Percentiles rank a stretch among this genome's conserved stretches.
These are phyloP conservation scores for Palythoa grandiflora DNA, from an alignment of 92 coral and sea anemone genomes.

Conservation along the genomic window DNA sequence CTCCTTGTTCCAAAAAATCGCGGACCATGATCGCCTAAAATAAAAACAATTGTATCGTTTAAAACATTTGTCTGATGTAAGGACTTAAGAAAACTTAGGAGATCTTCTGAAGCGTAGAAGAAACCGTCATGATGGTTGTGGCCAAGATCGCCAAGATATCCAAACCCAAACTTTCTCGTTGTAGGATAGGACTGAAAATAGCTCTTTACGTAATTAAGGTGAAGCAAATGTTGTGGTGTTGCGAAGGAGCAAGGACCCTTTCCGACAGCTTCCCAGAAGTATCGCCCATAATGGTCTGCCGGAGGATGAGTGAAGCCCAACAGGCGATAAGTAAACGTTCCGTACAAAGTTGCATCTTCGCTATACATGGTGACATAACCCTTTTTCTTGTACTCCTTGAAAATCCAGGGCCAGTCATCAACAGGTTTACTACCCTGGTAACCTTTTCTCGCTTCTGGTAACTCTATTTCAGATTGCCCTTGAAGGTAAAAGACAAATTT, in stretches of 20 bases:
- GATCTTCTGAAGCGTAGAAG: background rate
- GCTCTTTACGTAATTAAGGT: conserved; percentile 50
- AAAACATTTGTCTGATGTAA: conserved; percentile 34
- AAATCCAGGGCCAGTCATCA: conserved; percentile 65
- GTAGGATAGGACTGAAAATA: conserved; percentile 41
- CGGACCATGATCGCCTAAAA: conserved; percentile 57
- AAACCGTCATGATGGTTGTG: conserved; percentile 20
- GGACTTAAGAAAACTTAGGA: conserved; percentile 2
- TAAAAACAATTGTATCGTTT: conserved; percentile 50
- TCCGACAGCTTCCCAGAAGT: conserved; percentile 57
- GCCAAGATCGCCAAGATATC: conserved; percentile 52
- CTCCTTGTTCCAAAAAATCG: conserved; percentile 46
- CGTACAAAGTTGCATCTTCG: conserved; percentile 53
- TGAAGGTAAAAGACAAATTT: background rate
- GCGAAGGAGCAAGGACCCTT: conserved; percentile 43
- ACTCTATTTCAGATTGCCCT: conserved; percentile 40
- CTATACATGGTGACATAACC: conserved; percentile 58
- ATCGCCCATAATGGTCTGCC: conserved; percentile 52
- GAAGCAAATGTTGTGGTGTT: conserved; percentile 51
- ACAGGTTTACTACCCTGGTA: conserved; percentile 50
- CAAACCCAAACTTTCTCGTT: conserved; percentile 53
- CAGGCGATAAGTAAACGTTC: conserved; percentile 54
- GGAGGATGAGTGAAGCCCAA: conserved; percentile 60
- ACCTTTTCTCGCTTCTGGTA: conserved; percentile 59
- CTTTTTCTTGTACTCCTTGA: conserved; percentile 38